These are phyloP conservation scores for Eudasyphora cyanicolor DNA, from an alignment of 2,888 invertebrate genomes.

Conservation along the genomic window DNA sequence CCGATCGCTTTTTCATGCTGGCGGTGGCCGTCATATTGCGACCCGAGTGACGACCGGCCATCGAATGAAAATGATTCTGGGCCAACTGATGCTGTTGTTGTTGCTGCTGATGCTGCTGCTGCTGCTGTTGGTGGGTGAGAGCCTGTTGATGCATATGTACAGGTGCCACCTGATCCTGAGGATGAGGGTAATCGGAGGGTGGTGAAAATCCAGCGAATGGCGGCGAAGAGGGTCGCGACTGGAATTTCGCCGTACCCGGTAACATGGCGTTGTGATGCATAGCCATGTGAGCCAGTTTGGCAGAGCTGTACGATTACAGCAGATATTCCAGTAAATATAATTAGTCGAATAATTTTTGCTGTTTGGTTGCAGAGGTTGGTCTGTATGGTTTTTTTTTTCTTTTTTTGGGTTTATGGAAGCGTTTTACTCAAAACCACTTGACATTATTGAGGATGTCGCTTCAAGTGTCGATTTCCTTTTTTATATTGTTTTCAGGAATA, in stretches of 20 bases:
- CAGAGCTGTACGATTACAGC: background rate
- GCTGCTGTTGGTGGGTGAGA: slow-evolving; percentile 35
- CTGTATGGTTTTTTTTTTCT: too few relatives aligned
- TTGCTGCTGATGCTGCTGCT: slow-evolving; percentile 56
- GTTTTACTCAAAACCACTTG: slow-evolving; percentile 25
- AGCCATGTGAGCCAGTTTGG: slow-evolving; percentile 64
- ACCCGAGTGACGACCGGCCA: slow-evolving; percentile 72
- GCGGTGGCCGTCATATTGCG: slow-evolving; percentile 62
- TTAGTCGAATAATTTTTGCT: background rate
- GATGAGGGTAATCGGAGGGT: slow-evolving; percentile 86
- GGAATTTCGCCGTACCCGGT: slow-evolving; percentile 77
- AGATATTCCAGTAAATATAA: background rate
- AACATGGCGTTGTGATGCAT: slow-evolving; percentile 73
- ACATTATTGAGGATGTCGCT: background rate
- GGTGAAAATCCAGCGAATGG: slow-evolving; percentile 87
- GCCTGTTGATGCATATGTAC: slow-evolving; percentile 51
- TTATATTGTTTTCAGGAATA: background rate
- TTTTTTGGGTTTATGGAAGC: background rate
- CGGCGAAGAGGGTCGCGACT: slow-evolving; percentile 79
- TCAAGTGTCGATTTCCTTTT: slow-evolving; percentile 13
- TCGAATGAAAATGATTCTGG: slow-evolving; percentile 66
- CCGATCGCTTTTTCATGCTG: slow-evolving; percentile 60
- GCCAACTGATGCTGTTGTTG: slow-evolving; percentile 60
- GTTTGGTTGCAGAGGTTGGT: background rate
- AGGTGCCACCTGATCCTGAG: slow-evolving; percentile 69